Evolutionary conservation across 2,888 invertebrate species (phyloP), one percentile per base, ranked within the genome.

Genomic region (Epistrophella euchroma): DNA sequence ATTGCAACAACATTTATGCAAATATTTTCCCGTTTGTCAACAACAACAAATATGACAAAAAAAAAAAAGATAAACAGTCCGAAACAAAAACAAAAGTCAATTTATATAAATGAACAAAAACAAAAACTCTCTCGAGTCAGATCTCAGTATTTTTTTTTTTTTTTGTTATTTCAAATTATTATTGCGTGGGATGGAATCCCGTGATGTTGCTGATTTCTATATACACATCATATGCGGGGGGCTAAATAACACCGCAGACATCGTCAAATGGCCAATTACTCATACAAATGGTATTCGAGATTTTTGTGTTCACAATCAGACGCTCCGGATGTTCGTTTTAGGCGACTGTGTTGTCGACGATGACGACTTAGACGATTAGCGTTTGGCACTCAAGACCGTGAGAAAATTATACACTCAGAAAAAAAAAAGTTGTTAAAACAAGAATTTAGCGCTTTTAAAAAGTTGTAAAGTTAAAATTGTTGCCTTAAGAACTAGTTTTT

Each of bases 1-100:
- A 68, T 50, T 83, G 83, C 56, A 70, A 76, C 76, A 85, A 80
- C 68, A 68, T 73, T 32, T 76, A 80, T 85, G 85, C 80, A 85
- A 85, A 80, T n/a, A n/a, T 85, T 80, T 64, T 80, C 73, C 43
- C 68, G 60, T 76, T 76, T 76, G 71, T 72, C 85, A 72, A 71
- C 68, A 71, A 17, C n/a, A 64, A 45, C 2, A 64, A 45, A 50
- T 19, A 45, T 7, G 32, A 19, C 0, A 35, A 17, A 19, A 4
- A 45, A 50, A 64, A 15, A 28, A 32, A 47, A 32, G 1, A 58
- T 17, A 58, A 58, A 58, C 13, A 62, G 56, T 56, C 19, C 47
- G 56, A 43, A 43, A 43, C 56, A 71, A 71, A 82, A 68, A 60
- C 47, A 58, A 58, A 62, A 45, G n/a, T 45, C 17, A 45, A 45